Percentiles rank a stretch among this genome's conserved stretches.
phyloP scores from a whole-genome alignment of 2,888 invertebrate species.

The Philopedon plagiatum region DNA sequence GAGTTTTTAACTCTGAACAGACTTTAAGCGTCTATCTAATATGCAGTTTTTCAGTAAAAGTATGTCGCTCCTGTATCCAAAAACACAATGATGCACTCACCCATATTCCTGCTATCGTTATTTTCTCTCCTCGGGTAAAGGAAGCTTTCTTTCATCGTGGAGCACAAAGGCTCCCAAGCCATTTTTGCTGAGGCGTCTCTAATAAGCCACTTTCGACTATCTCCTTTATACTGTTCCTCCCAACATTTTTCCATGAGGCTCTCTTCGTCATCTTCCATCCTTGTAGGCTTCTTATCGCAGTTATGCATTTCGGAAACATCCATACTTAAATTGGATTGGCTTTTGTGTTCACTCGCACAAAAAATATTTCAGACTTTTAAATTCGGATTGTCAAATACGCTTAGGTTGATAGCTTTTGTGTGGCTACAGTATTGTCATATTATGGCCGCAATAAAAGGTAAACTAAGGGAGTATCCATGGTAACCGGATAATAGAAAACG shows the following conservation, averaged over 20 bases:
- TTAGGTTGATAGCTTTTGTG: not conserved
- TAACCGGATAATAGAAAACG: conserved; percentile 2
- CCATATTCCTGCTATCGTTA: conserved; percentile 36
- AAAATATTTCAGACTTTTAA: not conserved
- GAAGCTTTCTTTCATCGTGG: conserved; percentile 62
- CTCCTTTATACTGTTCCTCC: conserved; percentile 59
- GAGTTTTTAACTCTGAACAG: no score
- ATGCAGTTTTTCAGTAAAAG: conserved; percentile 7
- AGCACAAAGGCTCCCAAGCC: conserved; percentile 52
- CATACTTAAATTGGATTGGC: conserved; percentile 1
- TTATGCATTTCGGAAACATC: conserved; percentile 8
- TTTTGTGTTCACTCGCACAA: not conserved
- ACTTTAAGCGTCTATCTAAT: no score
- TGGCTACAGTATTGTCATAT: not conserved
- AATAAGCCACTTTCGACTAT: conserved; percentile 63
- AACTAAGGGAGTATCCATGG: conserved; percentile 1
- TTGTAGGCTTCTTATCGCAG: not conserved
- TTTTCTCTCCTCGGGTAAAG: conserved; percentile 55
- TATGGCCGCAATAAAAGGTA: not conserved
- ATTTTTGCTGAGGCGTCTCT: conserved; percentile 58
- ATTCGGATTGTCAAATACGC: not conserved
- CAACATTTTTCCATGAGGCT: conserved; percentile 59
- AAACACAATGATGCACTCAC: conserved; percentile 17
- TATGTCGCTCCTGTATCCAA: not conserved
- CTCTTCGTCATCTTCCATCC: conserved; percentile 30